A percentile compares a stretch with the other conserved stretches of the same genome.
Evolutionary conservation across 92 coral and sea anemone genomes (phyloP).

Genomic region (Blastomussa wellsi): DNA sequence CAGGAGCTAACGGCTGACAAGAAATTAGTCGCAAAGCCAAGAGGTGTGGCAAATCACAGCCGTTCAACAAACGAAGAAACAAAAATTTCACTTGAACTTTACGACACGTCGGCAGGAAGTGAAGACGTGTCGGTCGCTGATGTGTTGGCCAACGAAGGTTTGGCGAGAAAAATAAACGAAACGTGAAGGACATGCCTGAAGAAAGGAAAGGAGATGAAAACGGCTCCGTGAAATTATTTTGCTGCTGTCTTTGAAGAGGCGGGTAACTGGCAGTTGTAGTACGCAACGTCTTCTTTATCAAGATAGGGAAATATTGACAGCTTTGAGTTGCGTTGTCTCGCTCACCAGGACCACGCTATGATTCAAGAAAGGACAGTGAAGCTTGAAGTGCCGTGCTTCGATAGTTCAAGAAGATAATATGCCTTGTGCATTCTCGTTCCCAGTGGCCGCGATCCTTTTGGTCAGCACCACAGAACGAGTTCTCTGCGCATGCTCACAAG

Average conservation of each 20-base stretch:
- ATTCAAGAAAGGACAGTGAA: neutral
- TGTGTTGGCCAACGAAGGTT: conserved; percentile 64
- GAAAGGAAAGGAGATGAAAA: neutral
- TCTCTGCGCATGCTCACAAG: too few relatives aligned
- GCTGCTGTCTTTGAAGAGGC: neutral
- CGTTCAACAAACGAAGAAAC: conserved; percentile 59
- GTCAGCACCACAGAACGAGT: too few relatives aligned
- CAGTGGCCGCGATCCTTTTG: too few relatives aligned
- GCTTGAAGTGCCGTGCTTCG: neutral
- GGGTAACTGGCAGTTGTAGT: neutral
- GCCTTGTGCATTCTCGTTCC: too few relatives aligned
- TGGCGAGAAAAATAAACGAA: conserved; percentile 53
- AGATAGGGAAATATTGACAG: neutral
- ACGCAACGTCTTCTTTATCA: neutral
- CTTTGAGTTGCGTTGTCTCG: neutral
- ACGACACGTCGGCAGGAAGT: conserved; percentile 70
- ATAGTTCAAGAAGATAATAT: neutral
- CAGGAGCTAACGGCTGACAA: conserved; percentile 55
- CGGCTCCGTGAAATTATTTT: neutral
- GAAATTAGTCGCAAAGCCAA: conserved; percentile 76
- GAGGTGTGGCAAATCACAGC: conserved; percentile 53
- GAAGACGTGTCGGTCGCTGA: conserved; percentile 74
- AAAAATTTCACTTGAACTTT: conserved; percentile 65
- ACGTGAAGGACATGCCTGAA: neutral
- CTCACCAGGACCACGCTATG: neutral